These are phyloP conservation scores for Coreius guichenoti DNA, from an alignment of 2,797 vertebrate species.

Conservation along the genomic window DNA sequence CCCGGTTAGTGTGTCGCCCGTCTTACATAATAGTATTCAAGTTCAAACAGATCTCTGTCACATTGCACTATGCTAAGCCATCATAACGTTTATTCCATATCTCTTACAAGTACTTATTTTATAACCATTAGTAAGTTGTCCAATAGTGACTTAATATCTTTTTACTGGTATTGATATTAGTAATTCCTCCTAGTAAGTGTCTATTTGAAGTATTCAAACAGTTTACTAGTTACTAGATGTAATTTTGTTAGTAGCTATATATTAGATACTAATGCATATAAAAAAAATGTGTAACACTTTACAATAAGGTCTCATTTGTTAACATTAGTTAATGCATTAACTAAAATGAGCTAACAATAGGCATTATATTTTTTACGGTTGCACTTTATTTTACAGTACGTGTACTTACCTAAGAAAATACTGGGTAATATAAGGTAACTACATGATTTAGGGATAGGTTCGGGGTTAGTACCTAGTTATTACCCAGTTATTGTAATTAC, in stretches of 20 bases:
- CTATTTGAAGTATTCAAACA: background rate
- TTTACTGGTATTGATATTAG: background rate
- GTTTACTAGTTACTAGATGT: background rate
- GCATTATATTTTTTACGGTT: background rate
- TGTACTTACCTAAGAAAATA: too few species aligned
- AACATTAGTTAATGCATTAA: background rate
- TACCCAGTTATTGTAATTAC: too few species aligned
- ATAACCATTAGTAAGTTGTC: background rate
- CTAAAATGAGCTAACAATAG: background rate
- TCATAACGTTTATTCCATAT: background rate
- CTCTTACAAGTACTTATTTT: background rate
- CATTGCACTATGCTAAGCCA: background rate
- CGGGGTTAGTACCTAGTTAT: too few species aligned
- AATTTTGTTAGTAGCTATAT: background rate
- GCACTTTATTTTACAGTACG: too few species aligned
- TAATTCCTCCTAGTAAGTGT: background rate
- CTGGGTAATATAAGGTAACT: too few species aligned
- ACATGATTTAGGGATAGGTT: too few species aligned
- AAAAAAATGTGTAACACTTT: background rate
- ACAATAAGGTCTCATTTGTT: background rate
- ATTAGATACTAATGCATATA: background rate
- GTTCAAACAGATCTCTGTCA: background rate
- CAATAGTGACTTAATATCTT: background rate
- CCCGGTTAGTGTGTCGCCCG: constrained; percentile 24
- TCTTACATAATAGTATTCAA: constrained; percentile 49